A percentile compares a stretch with the other conserved stretches of the same genome.
Conservation (phyloP, 2,888 invertebrate genomes). For the Zhengitettix transpicula region DNA sequence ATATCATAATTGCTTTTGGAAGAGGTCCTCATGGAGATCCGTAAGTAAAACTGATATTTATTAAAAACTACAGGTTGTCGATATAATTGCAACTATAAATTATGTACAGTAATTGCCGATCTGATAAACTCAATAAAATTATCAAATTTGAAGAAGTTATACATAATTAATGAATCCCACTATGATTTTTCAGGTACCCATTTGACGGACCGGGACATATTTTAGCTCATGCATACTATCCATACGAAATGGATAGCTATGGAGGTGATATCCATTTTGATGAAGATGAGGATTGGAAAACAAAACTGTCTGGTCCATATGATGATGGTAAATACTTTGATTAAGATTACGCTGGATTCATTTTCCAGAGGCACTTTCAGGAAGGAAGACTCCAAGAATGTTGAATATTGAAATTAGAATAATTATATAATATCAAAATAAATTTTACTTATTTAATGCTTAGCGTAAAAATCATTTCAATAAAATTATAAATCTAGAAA, state of each 20-base stretch:
- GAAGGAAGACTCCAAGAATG: no score
- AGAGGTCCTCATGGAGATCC: conserved; percentile 51
- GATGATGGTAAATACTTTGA: conserved; percentile 3
- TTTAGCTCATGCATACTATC: conserved; percentile 64
- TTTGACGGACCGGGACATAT: conserved; percentile 61
- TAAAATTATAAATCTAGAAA: no score
- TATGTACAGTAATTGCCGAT: no score
- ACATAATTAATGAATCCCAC: no score
- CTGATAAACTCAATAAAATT: no score
- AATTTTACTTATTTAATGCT: no score
- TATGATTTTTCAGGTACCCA: conserved; percentile 35
- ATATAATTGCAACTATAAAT: no score
- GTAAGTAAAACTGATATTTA: conserved; percentile 23
- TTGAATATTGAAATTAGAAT: no score
- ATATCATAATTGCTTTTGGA: conserved; percentile 59
- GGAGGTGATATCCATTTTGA: conserved; percentile 67
- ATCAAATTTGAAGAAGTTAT: no score
- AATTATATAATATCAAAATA: no score
- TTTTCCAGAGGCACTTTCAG: neutral
- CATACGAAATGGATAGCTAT: conserved; percentile 34
- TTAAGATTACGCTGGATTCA: neutral
- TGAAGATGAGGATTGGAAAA: conserved; percentile 57
- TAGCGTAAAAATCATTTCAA: no score
- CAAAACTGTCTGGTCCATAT: conserved; percentile 19
- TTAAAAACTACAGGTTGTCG: no score